phyloP scores from a whole-genome alignment of 2,113 vertebrate species.

The Rutilus rutilus region DNA sequence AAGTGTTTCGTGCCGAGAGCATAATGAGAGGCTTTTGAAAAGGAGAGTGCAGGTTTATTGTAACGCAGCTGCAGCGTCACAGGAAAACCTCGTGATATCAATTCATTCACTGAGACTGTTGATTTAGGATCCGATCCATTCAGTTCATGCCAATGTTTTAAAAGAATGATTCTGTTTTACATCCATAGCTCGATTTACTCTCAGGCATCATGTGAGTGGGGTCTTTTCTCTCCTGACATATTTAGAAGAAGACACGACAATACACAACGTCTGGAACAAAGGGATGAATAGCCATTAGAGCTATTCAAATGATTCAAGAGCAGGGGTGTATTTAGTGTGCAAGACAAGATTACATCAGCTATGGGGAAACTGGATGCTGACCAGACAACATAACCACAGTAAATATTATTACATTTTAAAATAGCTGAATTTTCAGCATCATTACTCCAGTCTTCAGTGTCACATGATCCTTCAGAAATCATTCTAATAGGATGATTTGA shows the following conservation, averaged over 20 bases:
- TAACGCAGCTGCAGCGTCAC: slow-evolving; percentile 21
- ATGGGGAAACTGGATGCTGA: neutral
- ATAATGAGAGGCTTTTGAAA: slow-evolving; percentile 13
- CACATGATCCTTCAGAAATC: neutral
- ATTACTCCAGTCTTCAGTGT: neutral
- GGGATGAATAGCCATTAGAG: neutral
- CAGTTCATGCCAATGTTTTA: neutral
- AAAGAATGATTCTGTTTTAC: neutral
- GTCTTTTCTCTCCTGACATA: neutral
- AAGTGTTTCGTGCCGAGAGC: neutral
- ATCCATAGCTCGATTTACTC: neutral
- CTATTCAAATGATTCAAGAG: neutral
- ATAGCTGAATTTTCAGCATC: neutral
- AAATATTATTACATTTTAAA: neutral
- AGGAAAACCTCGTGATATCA: neutral
- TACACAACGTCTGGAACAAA: neutral
- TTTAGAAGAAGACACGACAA: neutral
- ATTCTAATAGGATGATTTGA: neutral
- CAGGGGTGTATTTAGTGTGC: neutral
- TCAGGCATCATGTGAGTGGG: neutral
- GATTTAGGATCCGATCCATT: slow-evolving; percentile 8
- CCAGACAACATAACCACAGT: neutral
- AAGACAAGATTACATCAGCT: neutral
- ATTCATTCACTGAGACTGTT: neutral
- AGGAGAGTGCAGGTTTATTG: neutral